Evolutionary conservation across 53 echinoderm and acorn worm species (phyloP), one percentile per base, ranked within the genome.

Genomic region (Holothuria leucospilota): DNA sequence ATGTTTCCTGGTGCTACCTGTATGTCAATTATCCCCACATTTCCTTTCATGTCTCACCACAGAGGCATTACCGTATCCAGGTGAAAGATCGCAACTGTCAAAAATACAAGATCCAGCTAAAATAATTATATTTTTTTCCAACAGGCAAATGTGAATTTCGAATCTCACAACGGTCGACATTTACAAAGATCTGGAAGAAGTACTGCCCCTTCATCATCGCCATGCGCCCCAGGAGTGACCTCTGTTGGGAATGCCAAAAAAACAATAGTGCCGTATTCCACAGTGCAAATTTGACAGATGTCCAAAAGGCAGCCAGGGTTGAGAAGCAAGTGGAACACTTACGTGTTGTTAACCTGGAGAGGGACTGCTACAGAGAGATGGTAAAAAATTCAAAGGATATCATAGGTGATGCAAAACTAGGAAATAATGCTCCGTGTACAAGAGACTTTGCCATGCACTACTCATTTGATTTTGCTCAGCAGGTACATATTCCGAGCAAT

Each of bases 381-480:
- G 78, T 78, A 10, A 60, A 38, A 13, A 82, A 64, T 11, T 82
- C 91, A 0, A 88, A 85, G n/a, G 53, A 46, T 27, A 64, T 75
- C 12, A 77, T 88, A 26, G 78, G 62, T 18, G 63, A 60, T 58
- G 86, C 41, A 52, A 63, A 71, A 0, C 51, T 88, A 2, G 86
- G 91, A 46, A 70, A 15, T 20, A 86, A 90, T 82, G 70, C 51
- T 30, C 87, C 91, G 6, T 81, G 82, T 70, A 49, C 73, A 2
- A 62, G 66, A 42, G 51, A 71, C 11, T 6, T 69, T 13, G 56
- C 12, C 23, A 90, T 90, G 86, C 92, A 92, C 82, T 92, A 92
- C 64, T 87, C 85, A 1, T 91, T 94, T 51, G 94, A 94, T 62
- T 91, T 80, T 65, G 88, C 94, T 2, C 89, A 91, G 59, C 94